A percentile compares a stretch with the other conserved stretches of the same genome.
Conservation (phyloP, 1,140 invertebrate genomes). For the Cydia amplana region DNA sequence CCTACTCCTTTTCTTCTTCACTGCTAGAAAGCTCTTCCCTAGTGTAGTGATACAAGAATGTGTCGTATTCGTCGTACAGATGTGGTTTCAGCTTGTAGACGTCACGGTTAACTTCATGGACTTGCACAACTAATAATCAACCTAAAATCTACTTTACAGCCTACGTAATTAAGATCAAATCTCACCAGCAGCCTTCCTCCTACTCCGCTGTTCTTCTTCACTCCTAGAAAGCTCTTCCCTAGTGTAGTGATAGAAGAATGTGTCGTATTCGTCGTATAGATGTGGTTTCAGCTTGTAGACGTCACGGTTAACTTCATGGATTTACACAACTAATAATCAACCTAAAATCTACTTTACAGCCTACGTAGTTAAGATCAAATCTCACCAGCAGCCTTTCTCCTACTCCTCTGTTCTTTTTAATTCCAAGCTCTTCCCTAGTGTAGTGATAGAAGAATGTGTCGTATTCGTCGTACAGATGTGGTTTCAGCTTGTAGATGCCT, state of each 20-base stretch:
- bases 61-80: constrained; percentile 94
- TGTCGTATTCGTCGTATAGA: constrained; percentile 93
- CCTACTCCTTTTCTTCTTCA: constrained; percentile 90
- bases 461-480: constrained; percentile 91
- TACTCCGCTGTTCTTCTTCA: constrained; percentile 92
- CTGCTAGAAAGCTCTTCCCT: constrained; percentile 96
- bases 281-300: constrained; percentile 94
- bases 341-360: neutral
- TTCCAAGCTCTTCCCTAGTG: constrained; percentile 95
- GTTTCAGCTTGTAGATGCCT: constrained; percentile 94
- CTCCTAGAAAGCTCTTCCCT: constrained; percentile 95
- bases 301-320: constrained; percentile 86
- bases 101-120: constrained; percentile 89
- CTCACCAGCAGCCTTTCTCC: constrained; percentile 84
- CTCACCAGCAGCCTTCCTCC: constrained; percentile 84
- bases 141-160: neutral
- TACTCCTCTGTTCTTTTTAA: constrained; percentile 92
- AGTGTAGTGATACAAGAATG: constrained; percentile 99
- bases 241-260: constrained; percentile 99
- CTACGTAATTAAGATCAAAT: neutral
- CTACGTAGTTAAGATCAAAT: neutral
- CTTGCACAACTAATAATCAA: no score
- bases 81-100: constrained; percentile 94
- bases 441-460: constrained; percentile 99
- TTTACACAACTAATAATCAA: no score